These are phyloP conservation scores for Drosophila prosaltans DNA, from an alignment of 1,140 invertebrate species.

Conservation along the genomic window DNA sequence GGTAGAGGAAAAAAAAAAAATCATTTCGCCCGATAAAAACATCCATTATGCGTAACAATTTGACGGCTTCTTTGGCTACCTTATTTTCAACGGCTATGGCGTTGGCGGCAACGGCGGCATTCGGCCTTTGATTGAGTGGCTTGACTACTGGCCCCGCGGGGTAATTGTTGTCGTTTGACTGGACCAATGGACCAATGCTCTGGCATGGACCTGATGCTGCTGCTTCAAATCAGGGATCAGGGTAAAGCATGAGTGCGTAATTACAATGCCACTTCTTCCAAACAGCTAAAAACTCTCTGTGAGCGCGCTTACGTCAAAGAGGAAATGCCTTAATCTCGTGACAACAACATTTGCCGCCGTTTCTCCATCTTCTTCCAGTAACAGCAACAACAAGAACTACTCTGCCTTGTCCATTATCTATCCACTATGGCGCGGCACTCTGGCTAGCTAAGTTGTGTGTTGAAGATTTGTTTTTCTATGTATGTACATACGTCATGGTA, in stretches of 20 bases:
- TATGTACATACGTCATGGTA: slow-evolving; percentile 38
- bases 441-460: slow-evolving; percentile 42
- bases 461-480: slow-evolving; percentile 57
- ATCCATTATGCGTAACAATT: slow-evolving; percentile 82
- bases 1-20: slow-evolving; percentile 50
- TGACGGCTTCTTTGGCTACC: slow-evolving; percentile 80
- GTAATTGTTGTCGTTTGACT: slow-evolving; percentile 75
- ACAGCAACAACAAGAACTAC: neutral
- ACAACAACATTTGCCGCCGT: slow-evolving; percentile 38
- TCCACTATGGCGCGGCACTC: slow-evolving; percentile 5
- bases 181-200: slow-evolving; percentile 1
- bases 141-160: slow-evolving; percentile 56
- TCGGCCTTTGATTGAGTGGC: slow-evolving; percentile 75
- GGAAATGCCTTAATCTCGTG: slow-evolving; percentile 79
- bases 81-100: slow-evolving; percentile 42
- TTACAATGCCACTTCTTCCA: slow-evolving; percentile 64
- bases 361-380: neutral
- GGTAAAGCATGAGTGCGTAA: slow-evolving; percentile 64
- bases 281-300: slow-evolving; percentile 42
- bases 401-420: slow-evolving; percentile 16
- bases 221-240: slow-evolving; percentile 29
- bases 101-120: slow-evolving; percentile 46
- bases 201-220: neutral
- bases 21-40: slow-evolving; percentile 78
- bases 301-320: slow-evolving; percentile 76